Conservation (phyloP, 2,113 vertebrate genomes). For the Osmerus eperlanus region DNA sequence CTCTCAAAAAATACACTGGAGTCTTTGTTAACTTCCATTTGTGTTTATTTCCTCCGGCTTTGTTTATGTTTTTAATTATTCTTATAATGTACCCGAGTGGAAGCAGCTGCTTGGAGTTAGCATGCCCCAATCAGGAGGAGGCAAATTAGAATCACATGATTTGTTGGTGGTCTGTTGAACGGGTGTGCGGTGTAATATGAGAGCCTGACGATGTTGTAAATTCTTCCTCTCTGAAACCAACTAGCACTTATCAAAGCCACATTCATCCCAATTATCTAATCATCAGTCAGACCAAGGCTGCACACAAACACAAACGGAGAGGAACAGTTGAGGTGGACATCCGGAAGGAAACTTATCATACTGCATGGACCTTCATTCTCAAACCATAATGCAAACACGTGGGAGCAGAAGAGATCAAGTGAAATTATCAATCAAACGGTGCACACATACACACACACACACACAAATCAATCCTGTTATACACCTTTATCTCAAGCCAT, state of each 20-base stretch:
- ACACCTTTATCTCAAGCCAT: too few relatives aligned
- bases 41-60: constrained; percentile 12
- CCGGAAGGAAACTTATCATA: too few relatives aligned
- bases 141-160: constrained; percentile 41
- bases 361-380: not conserved
- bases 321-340: not conserved
- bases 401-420: too few relatives aligned
- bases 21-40: constrained; percentile 15
- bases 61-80: constrained; percentile 57
- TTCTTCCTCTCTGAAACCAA: constrained; percentile 35
- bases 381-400: too few relatives aligned
- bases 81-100: constrained; percentile 34
- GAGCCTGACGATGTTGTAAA: constrained; percentile 35
- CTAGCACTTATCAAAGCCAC: constrained; percentile 32
- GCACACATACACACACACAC: not conserved
- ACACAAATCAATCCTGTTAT: constrained; percentile 16
- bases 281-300: constrained; percentile 19
- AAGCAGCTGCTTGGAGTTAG: constrained; percentile 61
- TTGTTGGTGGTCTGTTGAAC: constrained; percentile 38
- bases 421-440: not conserved
- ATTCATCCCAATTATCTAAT: constrained; percentile 34
- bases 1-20: not conserved
- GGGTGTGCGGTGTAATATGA: constrained; percentile 30
- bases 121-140: constrained; percentile 37
- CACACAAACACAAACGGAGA: constrained; percentile 31